Percentiles rank a stretch among this genome's conserved stretches.
Evolutionary conservation across 2,113 vertebrate genomes (phyloP).

Genomic region (Spermophilus dauricus): DNA sequence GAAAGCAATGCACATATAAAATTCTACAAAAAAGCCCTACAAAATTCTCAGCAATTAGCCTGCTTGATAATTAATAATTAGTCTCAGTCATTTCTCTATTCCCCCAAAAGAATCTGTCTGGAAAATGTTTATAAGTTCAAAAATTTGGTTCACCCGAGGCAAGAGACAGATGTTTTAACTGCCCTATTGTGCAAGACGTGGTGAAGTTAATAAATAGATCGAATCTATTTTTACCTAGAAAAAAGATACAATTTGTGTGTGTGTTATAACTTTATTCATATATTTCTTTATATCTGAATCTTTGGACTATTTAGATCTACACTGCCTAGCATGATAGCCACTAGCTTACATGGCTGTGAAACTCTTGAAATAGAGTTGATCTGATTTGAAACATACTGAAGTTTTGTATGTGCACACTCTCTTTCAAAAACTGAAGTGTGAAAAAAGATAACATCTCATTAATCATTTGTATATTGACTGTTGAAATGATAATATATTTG

Average conservation of each 20-base stretch:
- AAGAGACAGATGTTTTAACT: not conserved
- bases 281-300: not conserved
- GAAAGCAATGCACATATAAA: not conserved
- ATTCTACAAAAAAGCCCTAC: not conserved
- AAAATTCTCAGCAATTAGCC: not conserved
- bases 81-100: not conserved
- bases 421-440: slow-evolving; percentile 1
- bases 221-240: not conserved
- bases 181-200: not conserved
- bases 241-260: not conserved
- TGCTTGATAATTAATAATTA: slow-evolving; percentile 22
- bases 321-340: not conserved
- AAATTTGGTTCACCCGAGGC: not conserved
- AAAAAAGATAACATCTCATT: not conserved
- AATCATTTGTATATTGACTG: not conserved
- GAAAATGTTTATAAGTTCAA: not conserved
- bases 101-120: not conserved
- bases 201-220: not conserved
- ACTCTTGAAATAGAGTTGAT: not conserved
- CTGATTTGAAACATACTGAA: not conserved
- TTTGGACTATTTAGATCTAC: not conserved
- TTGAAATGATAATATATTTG: not conserved
- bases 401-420: not conserved
- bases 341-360: not conserved
- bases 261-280: not conserved